These are phyloP conservation scores for Haliclystus octoradiatus DNA, from an alignment of 30 jellyfish, hydroid and myxozoan species.

Conservation along the genomic window DNA sequence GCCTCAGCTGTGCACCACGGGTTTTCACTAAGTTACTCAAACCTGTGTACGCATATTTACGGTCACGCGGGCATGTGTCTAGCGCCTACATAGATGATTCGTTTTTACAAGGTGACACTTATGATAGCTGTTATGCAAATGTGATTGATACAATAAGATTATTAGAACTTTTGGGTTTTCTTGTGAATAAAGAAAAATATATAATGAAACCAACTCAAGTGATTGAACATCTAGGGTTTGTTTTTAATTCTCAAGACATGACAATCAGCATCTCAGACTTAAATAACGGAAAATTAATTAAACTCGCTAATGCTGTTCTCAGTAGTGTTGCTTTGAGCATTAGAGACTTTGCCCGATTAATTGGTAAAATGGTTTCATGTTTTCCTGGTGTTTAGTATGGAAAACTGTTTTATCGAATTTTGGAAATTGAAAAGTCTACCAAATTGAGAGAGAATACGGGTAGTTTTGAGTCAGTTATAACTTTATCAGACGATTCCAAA, in stretches of 20 bases:
- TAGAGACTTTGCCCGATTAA: not conserved
- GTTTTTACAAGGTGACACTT: not conserved
- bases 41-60: not conserved
- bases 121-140: not conserved
- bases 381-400: conserved; percentile 12
- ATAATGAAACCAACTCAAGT: no score
- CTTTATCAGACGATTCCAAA: conserved; percentile 7
- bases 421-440: conserved; percentile 2
- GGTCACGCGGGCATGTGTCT: conserved; percentile 1
- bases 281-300: no score
- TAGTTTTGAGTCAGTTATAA: conserved; percentile 17
- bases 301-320: no score
- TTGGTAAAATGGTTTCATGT: conserved; percentile 6
- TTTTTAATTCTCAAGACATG: no score
- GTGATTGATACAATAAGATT: no score
- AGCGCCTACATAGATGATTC: conserved; percentile 4
- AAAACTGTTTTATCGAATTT: conserved; percentile 12
- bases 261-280: no score
- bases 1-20: conserved; percentile 9
- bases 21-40: not conserved
- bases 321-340: no score
- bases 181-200: no score
- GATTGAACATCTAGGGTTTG: no score
- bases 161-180: no score
- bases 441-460: conserved; percentile 19